These are phyloP conservation scores for Neodon shergylaensis DNA, from an alignment of 2,113 vertebrate genomes.

Conservation along the genomic window DNA sequence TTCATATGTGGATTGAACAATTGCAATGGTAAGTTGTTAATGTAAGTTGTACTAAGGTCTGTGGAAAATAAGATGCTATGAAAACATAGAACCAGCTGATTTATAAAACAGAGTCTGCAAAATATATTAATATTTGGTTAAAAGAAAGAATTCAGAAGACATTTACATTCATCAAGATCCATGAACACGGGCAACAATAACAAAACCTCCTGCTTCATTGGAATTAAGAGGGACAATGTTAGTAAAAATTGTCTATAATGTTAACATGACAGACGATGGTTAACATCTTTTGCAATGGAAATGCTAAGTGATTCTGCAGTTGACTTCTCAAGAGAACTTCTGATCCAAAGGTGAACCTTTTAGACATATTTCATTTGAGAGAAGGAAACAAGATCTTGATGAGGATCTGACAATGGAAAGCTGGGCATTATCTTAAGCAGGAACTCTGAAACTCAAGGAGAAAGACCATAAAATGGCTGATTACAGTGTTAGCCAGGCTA, in stretches of 20 bases:
- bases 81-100: neutral
- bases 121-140: neutral
- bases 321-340: neutral
- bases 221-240: neutral
- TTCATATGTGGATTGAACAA: neutral
- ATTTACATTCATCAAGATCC: constrained; percentile 5
- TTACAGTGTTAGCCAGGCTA: neutral
- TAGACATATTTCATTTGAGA: neutral
- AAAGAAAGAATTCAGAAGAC: neutral
- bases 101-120: neutral
- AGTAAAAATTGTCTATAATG: neutral
- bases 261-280: neutral
- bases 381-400: neutral
- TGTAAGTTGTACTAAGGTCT: neutral
- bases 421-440: neutral
- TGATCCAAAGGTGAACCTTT: neutral
- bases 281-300: neutral
- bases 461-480: neutral
- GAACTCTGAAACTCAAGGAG: neutral
- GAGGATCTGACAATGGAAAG: neutral
- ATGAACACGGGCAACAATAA: neutral
- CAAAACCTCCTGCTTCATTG: neutral
- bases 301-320: neutral
- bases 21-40: neutral
- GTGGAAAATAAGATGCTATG: neutral